phyloP scores from a whole-genome alignment of 2,888 invertebrate species.

The Metellina segmentata region DNA sequence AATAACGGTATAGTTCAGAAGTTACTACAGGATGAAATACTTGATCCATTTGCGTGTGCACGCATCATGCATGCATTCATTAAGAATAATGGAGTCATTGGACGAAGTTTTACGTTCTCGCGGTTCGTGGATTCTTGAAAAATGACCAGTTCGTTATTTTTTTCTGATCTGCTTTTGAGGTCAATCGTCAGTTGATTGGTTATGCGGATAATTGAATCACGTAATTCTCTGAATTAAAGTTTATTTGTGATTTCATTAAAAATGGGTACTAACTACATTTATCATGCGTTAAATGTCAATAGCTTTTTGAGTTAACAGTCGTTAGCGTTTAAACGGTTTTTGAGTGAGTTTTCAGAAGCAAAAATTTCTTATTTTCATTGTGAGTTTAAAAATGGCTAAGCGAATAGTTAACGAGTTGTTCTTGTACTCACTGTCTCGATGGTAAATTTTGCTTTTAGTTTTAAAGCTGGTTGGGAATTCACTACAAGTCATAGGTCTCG shows the following conservation, averaged over 20 bases:
- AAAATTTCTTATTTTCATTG: too few relatives aligned
- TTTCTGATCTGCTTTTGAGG: not conserved
- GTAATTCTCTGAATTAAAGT: not conserved
- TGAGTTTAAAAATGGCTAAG: too few relatives aligned
- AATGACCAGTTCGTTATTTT: not conserved
- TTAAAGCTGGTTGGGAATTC: too few relatives aligned
- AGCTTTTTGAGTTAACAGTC: too few relatives aligned
- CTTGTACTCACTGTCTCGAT: too few relatives aligned
- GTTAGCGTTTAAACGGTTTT: too few relatives aligned
- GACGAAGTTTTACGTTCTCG: not conserved
- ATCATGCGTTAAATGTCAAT: too few relatives aligned
- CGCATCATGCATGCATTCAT: not conserved
- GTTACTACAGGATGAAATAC: not conserved
- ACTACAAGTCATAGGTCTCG: too few relatives aligned
- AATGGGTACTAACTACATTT: too few relatives aligned
- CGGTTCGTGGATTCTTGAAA: not conserved
- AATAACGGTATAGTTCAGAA: not conserved
- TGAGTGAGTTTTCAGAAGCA: too few relatives aligned
- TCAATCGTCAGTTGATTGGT: not conserved
- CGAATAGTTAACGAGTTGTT: too few relatives aligned
- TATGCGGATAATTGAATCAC: not conserved
- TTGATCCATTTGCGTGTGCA: not conserved
- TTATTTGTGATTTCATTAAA: not conserved
- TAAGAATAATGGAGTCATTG: not conserved
- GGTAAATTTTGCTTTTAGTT: too few relatives aligned